Evolutionary conservation across 2,113 vertebrate species (phyloP).

Genomic region (Nanorana parkeri): DNA sequence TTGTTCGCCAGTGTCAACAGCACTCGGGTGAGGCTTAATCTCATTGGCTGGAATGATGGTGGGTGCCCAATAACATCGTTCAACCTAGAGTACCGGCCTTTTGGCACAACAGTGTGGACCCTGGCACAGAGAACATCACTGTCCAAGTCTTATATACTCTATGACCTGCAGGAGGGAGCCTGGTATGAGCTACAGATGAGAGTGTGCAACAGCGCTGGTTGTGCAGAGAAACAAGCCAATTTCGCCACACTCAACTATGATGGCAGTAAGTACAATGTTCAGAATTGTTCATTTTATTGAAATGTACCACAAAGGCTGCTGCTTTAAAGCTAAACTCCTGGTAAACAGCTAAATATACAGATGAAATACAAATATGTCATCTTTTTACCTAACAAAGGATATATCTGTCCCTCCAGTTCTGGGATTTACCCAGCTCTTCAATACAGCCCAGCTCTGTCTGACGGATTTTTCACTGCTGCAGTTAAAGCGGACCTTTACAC

Average conservation of each 20-base stretch:
- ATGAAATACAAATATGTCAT: too few species aligned
- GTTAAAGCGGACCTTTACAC: too few species aligned
- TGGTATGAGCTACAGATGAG: slow-evolving; percentile 98
- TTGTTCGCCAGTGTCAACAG: slow-evolving; percentile 96
- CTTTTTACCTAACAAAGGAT: too few species aligned
- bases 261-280: slow-evolving; percentile 83
- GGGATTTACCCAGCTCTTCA: too few species aligned
- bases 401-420: too few species aligned
- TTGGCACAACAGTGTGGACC: slow-evolving; percentile 90
- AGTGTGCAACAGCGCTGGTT: slow-evolving; percentile 96
- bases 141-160: slow-evolving; percentile 93
- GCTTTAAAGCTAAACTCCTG: too few species aligned
- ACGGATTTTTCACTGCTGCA: too few species aligned
- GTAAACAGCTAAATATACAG: too few species aligned
- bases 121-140: slow-evolving; percentile 91
- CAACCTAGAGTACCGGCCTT: slow-evolving; percentile 91
- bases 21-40: slow-evolving; percentile 88
- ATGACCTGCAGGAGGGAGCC: slow-evolving; percentile 92
- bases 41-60: slow-evolving; percentile 97
- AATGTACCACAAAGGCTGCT: too few species aligned
- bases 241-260: slow-evolving; percentile 94
- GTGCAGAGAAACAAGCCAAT: slow-evolving; percentile 90
- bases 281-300: too few species aligned
- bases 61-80: slow-evolving; percentile 97
- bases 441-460: too few species aligned